Conservation (phyloP, 2,797 vertebrate species). For the Huso huso region DNA sequence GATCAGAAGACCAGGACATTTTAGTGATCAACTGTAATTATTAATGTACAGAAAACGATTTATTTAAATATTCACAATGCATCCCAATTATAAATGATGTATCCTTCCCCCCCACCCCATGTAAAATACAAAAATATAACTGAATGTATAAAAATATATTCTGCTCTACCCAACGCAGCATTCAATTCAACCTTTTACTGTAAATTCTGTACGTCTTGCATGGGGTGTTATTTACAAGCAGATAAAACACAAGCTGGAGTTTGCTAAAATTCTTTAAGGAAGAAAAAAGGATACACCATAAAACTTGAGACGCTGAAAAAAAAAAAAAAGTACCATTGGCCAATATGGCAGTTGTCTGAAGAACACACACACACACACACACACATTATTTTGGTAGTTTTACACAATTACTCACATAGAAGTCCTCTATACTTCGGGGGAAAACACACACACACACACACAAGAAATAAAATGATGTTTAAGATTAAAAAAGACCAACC, state of each 20-base stretch:
- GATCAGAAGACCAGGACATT: too few relatives aligned
- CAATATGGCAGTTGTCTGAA: slow-evolving; percentile 10
- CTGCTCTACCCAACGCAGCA: slow-evolving; percentile 48
- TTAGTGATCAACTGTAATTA: too few relatives aligned
- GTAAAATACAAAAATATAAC: slow-evolving; percentile 37
- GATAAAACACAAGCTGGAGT: slow-evolving; percentile 29
- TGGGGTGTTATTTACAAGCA: slow-evolving; percentile 41
- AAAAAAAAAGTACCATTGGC: slow-evolving; percentile 13
- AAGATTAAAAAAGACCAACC: slow-evolving; percentile 7
- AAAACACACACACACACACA: slow-evolving; percentile 11
- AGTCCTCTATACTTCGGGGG: slow-evolving; percentile 12
- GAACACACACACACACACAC: slow-evolving; percentile 18
- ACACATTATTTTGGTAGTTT: slow-evolving; percentile 20
- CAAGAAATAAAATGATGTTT: not conserved
- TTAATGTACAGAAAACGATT: too few relatives aligned
- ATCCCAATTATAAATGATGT: slow-evolving; percentile 8
- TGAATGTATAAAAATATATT: slow-evolving; percentile 51
- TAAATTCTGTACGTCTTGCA: slow-evolving; percentile 26
- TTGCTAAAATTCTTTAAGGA: slow-evolving; percentile 24
- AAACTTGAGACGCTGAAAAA: slow-evolving; percentile 19
- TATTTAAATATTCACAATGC: too few relatives aligned
- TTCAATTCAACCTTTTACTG: slow-evolving; percentile 12
- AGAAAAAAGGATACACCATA: slow-evolving; percentile 27
- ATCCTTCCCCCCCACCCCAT: slow-evolving; percentile 22
- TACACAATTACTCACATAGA: slow-evolving; percentile 26